Conservation (phyloP, 2,888 invertebrate genomes). For the Itoplectis maculator region DNA sequence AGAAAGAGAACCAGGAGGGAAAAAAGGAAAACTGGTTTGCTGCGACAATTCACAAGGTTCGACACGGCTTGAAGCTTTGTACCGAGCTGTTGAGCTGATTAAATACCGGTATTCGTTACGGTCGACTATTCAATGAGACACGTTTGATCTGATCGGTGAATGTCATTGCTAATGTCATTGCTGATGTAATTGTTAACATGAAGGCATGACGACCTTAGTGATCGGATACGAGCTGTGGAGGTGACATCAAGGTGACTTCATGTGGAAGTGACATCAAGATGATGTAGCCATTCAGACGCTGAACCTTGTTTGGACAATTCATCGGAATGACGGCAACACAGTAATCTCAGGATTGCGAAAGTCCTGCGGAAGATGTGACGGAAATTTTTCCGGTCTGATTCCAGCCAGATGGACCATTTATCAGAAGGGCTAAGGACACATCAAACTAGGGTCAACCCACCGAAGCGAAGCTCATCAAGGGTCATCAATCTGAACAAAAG, state of each 20-base stretch:
- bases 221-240: background rate
- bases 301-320: background rate
- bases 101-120: slow-evolving; percentile 48
- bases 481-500: too few species aligned
- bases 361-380: background rate
- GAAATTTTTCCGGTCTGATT: background rate
- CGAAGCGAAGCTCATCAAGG: background rate
- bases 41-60: slow-evolving; percentile 45
- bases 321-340: background rate
- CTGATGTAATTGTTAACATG: background rate
- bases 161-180: slow-evolving; percentile 21
- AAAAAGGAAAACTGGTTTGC: slow-evolving; percentile 44
- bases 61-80: slow-evolving; percentile 23
- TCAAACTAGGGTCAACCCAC: too few species aligned
- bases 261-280: background rate
- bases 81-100: slow-evolving; percentile 39
- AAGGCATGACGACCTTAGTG: slow-evolving; percentile 6
- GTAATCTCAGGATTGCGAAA: background rate
- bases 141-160: slow-evolving; percentile 11
- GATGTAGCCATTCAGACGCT: background rate
- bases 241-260: background rate
- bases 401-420: background rate
- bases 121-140: slow-evolving; percentile 17
- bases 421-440: too few species aligned
- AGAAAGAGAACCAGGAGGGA: slow-evolving; percentile 1